A percentile compares a stretch with the other conserved stretches of the same genome.
Evolutionary conservation across 2,797 vertebrate species (phyloP).

Genomic region (Dallia pectoralis): DNA sequence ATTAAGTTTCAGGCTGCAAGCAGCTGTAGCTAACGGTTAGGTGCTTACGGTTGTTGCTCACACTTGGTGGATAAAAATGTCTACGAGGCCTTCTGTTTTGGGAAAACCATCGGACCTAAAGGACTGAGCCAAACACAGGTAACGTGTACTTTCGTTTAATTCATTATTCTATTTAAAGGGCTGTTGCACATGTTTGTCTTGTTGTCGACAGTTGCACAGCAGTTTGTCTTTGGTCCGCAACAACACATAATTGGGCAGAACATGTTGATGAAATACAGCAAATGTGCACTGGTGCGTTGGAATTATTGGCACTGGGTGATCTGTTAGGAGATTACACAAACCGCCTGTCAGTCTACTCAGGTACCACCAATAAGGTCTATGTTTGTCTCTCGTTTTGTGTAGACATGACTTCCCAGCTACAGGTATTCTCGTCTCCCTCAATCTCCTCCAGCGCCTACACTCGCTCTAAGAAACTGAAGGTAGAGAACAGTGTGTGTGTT

Average conservation of each 20-base stretch:
- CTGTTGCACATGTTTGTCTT: no score
- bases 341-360: not conserved
- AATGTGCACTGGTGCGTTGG: not conserved
- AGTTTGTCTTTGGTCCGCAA: not conserved
- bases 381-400: conserved; percentile 4
- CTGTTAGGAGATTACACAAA: not conserved
- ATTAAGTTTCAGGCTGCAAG: no score
- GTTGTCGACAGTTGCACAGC: not conserved
- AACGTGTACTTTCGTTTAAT: not conserved
- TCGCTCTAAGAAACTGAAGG: conserved; percentile 95
- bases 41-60: no score
- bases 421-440: conserved; percentile 95
- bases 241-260: not conserved
- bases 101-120: not conserved
- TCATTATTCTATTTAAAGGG: not conserved
- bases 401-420: conserved; percentile 97
- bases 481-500: conserved; percentile 92
- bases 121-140: not conserved
- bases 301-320: not conserved
- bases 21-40: no score
- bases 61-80: not conserved
- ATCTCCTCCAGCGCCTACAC: conserved; percentile 97
- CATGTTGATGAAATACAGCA: not conserved
- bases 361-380: not conserved
- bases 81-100: not conserved